These are phyloP conservation scores for Malurus alboscapulatus DNA, from an alignment of 2,113 vertebrate species.

Conservation along the genomic window DNA sequence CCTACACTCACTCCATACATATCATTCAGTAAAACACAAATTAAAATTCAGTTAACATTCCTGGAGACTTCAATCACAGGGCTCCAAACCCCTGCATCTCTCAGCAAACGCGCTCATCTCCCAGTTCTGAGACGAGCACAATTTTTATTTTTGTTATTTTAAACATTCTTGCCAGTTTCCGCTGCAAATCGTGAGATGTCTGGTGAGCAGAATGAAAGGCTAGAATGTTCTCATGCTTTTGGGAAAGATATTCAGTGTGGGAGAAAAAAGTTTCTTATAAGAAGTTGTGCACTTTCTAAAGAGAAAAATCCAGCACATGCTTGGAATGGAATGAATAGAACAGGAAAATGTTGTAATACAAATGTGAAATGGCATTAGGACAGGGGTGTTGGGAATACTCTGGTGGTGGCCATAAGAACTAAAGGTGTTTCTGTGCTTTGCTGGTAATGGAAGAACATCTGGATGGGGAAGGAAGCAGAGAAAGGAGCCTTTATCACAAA, in stretches of 20 bases:
- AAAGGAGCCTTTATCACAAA: conserved; percentile 44
- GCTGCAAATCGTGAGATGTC: conserved; percentile 61
- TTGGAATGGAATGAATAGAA: conserved; percentile 24
- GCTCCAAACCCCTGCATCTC: background rate
- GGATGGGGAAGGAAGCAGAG: background rate
- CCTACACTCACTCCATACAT: background rate
- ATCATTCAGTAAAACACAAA: background rate
- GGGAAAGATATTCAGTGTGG: conserved; percentile 52
- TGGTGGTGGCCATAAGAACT: background rate
- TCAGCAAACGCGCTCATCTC: conserved; percentile 37
- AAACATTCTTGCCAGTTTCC: conserved; percentile 65
- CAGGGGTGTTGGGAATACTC: background rate
- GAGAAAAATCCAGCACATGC: conserved; percentile 45
- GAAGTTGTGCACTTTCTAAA: conserved; percentile 41
- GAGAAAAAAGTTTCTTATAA: conserved; percentile 59
- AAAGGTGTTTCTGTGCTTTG: background rate
- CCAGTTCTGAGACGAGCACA: conserved; percentile 41
- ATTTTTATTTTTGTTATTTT: conserved; percentile 69
- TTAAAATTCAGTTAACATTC: conserved; percentile 51
- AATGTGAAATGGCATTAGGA: background rate
- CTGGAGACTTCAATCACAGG: conserved; percentile 28
- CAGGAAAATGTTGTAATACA: background rate
- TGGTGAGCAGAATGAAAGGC: conserved; percentile 73
- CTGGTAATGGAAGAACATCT: background rate
- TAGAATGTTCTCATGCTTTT: conserved; percentile 69